Evolutionary conservation across 1,140 invertebrate species (phyloP), one percentile per base, ranked within the genome.

Genomic region (Phymorhynchus buccinoides): DNA sequence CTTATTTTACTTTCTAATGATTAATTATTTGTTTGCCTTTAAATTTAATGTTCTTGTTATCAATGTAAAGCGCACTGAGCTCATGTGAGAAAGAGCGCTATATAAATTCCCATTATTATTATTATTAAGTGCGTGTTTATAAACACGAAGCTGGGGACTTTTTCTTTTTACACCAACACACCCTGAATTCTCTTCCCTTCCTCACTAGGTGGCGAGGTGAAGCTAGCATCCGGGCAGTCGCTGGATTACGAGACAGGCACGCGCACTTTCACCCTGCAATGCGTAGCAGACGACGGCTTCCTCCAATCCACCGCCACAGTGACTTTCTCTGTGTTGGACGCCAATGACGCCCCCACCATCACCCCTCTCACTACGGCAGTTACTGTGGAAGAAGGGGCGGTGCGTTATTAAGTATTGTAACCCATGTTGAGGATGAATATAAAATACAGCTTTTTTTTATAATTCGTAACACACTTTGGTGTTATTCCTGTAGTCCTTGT

Each of bases 301-400:
- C 37, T 62, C 18, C 52, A 37, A 39, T 41, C 80, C 6, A 66
- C 80, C 4, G 32, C 56, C 39, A 62, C 80, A 18, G 56, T 66
- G 52, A 82, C 80, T 6, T 2, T 82, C 16, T 30, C 62, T 6
- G 35, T 82, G 32, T 3, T 68, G 27, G 56, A 82, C 80, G 80
- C 30, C 52, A 82, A 82, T 41, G 80, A 82, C 52, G 80, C 80
- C 9, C 80, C 80, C 32, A 41, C 35, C 32, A 37, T 82, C 14
- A 32, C 37, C 32, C n/a, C 80, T 39, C 35, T 37, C 14, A 12
- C 62, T 1, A 4, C 37, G 32, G 52, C 30, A 9, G 18, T 79
- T 6, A 79, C 79, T 16, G 79, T 56, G 4, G 18, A 32, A 12
- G 79, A 56, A 56, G 79, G 79, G 79, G 30, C 79, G 56, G 80